Conservation (phyloP, 2,797 vertebrate species). For the Pelochelys cantorii region DNA sequence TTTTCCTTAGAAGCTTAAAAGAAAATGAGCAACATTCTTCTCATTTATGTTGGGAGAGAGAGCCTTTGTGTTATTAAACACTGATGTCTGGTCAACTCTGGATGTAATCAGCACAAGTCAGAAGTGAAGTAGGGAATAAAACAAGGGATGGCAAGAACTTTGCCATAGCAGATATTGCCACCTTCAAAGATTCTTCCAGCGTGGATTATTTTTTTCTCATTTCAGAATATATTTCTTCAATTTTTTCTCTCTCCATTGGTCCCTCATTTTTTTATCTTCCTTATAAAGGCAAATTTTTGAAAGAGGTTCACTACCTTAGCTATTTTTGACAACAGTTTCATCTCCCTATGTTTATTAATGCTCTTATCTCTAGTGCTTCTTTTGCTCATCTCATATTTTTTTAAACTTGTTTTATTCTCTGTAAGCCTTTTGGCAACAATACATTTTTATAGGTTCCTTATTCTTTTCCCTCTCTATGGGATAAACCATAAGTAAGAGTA, state of each 20-base stretch:
- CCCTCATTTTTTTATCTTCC: not conserved
- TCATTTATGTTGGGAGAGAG: not conserved
- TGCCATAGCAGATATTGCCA: not conserved
- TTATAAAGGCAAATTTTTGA: not conserved
- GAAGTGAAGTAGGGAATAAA: not conserved
- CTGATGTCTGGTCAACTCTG: not conserved
- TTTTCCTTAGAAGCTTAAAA: not conserved
- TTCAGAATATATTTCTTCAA: not conserved
- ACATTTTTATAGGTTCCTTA: not conserved
- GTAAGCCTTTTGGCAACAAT: not conserved
- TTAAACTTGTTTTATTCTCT: not conserved
- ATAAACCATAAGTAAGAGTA: not conserved
- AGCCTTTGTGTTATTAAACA: not conserved
- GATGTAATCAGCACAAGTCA: not conserved
- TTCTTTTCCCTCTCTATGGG: rapidly evolving
- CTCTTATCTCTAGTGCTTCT: rapidly evolving
- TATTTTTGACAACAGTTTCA: rapidly evolving
- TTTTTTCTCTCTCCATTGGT: not conserved
- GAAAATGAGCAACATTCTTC: not conserved
- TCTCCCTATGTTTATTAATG: not conserved
- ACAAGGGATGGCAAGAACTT: not conserved
- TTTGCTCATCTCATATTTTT: not conserved
- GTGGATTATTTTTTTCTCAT: not conserved
- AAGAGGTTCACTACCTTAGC: rapidly evolving
- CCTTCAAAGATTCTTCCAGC: not conserved